A percentile compares a stretch with the other conserved stretches of the same genome.
Evolutionary conservation across 2,888 invertebrate genomes (phyloP).

Genomic region (Tachina lurida): DNA sequence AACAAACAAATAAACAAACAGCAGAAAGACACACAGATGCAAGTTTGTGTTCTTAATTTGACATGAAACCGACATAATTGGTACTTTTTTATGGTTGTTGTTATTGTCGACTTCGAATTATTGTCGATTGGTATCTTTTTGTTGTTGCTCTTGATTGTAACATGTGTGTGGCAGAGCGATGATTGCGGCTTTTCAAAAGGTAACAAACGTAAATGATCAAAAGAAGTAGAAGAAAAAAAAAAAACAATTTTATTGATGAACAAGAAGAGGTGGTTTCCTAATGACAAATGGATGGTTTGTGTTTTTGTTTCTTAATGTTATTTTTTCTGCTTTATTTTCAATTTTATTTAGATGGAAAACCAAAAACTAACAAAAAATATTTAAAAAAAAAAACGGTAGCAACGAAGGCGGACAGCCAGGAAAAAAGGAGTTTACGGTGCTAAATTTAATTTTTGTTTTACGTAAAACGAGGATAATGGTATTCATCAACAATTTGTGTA

Average conservation of each 20-base stretch:
- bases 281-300: slow-evolving; percentile 68
- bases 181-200: slow-evolving; percentile 64
- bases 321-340: slow-evolving; percentile 11
- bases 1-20: slow-evolving; percentile 12
- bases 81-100: slow-evolving; percentile 62
- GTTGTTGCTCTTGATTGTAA: slow-evolving; percentile 54
- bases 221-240: neutral
- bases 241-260: slow-evolving; percentile 55
- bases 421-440: slow-evolving; percentile 34
- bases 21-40: slow-evolving; percentile 29
- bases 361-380: neutral
- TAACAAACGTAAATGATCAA: slow-evolving; percentile 31
- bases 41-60: slow-evolving; percentile 74
- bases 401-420: slow-evolving; percentile 27
- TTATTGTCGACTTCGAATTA: slow-evolving; percentile 61
- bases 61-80: slow-evolving; percentile 75
- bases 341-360: slow-evolving; percentile 11
- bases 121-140: slow-evolving; percentile 63
- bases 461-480: slow-evolving; percentile 67
- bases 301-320: slow-evolving; percentile 25
- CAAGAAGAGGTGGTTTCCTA: slow-evolving; percentile 61
- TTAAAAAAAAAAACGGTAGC: slow-evolving; percentile 45
- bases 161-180: slow-evolving; percentile 67
- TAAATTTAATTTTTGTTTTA: slow-evolving; percentile 46
- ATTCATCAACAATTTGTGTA: slow-evolving; percentile 67